Base-by-base conservation (phyloP, 37 sponge, comb jelly and placozoan genomes). In the Hexactinellida sp. region DNA sequence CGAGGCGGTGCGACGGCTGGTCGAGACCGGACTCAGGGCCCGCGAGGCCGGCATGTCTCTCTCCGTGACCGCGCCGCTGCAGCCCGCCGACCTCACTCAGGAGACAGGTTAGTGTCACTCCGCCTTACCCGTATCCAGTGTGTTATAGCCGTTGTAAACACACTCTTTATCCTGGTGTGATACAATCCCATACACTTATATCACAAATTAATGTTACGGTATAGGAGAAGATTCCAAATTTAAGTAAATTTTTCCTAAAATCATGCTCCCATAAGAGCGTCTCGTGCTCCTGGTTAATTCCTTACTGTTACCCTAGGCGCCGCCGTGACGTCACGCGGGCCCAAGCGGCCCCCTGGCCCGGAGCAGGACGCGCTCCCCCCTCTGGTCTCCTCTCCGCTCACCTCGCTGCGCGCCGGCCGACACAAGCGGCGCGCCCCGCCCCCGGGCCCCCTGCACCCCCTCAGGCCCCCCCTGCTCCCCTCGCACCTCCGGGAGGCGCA, bases 391-490 rank as follows among this genome's bases (percentile, higher is more conserved):
- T 85, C 51, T 19, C 86, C 55, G 0, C 55, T 54, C 54, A 0
- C 16, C 39, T 35, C 55, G 0, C 55, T 54, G 5, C 54, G 52
- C 16, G 0, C 86, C 55, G 30, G 54, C 52, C 54, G 54, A 37
- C 85, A 38, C 36, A 47, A 54, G n/a, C 55, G 54, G 37, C 86
- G 37, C 7, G 0, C 55, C 37, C 54, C 30, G 30, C 41, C 86
- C 36, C 37, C 55, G n/a, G 54, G 24, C 51, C 1, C 86, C 55
- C 0, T 54, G 21, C 86, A 54, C 86, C 55, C 86, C 37, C 36
- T 47, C 54, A 5, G 19, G 54, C 54, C 85, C 85, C 85, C 47
- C n/a, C 86, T 54, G 9, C 86, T 37, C 30, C 83, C 36, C 54
- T 82, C 82, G 23, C 87, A 1, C 82, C 38, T 1, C 32, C 5